phyloP scores from a whole-genome alignment of 2,113 vertebrate species.

The Phocoena phocoena region DNA sequence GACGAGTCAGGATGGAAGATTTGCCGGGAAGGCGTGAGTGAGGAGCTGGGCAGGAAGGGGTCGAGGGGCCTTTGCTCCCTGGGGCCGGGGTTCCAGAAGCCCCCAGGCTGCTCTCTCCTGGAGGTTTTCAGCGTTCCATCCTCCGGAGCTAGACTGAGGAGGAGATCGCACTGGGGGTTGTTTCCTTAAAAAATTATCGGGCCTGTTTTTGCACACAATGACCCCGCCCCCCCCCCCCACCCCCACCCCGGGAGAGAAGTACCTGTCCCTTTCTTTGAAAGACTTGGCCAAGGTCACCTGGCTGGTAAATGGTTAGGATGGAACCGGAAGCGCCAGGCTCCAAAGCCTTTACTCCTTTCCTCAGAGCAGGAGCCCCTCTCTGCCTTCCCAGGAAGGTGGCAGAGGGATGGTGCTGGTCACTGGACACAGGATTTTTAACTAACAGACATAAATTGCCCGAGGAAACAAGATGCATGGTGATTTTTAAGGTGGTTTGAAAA shows the following conservation, averaged over 20 bases:
- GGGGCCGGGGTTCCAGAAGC: background rate
- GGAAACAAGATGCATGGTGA: background rate
- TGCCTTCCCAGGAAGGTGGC: background rate
- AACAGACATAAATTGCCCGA: background rate
- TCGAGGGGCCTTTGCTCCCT: too few relatives aligned
- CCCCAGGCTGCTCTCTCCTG: background rate
- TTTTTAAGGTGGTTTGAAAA: background rate
- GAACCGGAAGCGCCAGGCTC: background rate
- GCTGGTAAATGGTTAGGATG: background rate
- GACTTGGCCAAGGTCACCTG: background rate
- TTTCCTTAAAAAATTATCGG: background rate
- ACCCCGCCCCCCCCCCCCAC: background rate
- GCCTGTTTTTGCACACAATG: rapidly evolving
- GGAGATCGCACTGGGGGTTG: too few relatives aligned
- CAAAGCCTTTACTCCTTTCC: background rate
- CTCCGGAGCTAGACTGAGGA: background rate
- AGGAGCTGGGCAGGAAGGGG: background rate
- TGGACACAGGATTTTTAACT: background rate
- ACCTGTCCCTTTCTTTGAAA: background rate
- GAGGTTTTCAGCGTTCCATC: background rate
- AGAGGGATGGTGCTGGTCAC: background rate
- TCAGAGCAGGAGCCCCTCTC: rapidly evolving
- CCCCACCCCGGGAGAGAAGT: background rate
- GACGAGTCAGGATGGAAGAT: slow-evolving; percentile 90
- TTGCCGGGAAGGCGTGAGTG: slow-evolving; percentile 88